Evolutionary conservation across 1,140 invertebrate genomes (phyloP).

Genomic region (Neuroterus valhalla): DNA sequence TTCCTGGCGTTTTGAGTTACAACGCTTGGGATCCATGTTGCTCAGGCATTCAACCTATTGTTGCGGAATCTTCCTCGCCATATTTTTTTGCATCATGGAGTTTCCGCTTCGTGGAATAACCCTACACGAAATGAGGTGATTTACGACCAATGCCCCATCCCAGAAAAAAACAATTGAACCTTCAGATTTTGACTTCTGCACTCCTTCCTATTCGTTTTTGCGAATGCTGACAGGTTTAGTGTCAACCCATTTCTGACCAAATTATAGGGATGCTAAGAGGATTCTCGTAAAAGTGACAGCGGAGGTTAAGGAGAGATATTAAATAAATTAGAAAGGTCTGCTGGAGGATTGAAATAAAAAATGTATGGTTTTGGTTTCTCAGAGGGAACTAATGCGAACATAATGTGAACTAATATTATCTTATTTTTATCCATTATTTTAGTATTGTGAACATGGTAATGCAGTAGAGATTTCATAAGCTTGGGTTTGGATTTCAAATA

Average conservation of each 20-base stretch:
- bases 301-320: not conserved
- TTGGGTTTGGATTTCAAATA: no score
- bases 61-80: slow-evolving; percentile 19
- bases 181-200: not conserved
- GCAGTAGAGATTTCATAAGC: no score
- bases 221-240: slow-evolving; percentile 24
- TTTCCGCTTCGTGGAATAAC: slow-evolving; percentile 24
- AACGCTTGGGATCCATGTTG: slow-evolving; percentile 33
- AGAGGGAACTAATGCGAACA: no score
- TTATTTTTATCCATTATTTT: no score
- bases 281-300: not conserved
- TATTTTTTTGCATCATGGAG: slow-evolving; percentile 8
- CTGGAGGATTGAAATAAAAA: no score
- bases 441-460: no score
- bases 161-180: slow-evolving; percentile 22
- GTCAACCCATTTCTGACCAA: slow-evolving; percentile 10
- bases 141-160: slow-evolving; percentile 13
- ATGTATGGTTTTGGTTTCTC: no score
- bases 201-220: not conserved
- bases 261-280: not conserved
- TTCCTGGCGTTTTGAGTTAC: slow-evolving; percentile 37
- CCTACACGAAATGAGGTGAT: slow-evolving; percentile 23
- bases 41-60: slow-evolving; percentile 27
- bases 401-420: no score
- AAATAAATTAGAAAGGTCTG: no score